Base-by-base conservation (phyloP, 2,888 invertebrate species). In the Dione juno region DNA sequence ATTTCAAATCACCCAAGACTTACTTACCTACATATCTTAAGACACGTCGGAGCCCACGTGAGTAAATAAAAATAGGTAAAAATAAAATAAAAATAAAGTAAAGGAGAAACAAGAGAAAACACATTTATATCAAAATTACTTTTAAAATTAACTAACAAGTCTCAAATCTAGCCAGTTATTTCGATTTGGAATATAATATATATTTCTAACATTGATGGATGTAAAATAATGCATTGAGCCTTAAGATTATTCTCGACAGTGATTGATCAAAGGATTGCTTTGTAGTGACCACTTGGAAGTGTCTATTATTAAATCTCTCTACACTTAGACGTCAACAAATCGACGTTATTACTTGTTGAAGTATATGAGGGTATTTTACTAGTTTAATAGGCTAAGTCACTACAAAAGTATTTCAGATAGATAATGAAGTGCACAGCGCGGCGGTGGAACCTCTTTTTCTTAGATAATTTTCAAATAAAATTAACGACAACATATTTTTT, bases 241-340 rank as follows among this genome's bases (percentile, higher is more conserved):
- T 61, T 61, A 28, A 61, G 28, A 28, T 61, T 61, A 28, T 61
- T 61, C 54, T 19, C 35, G 45, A 61, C 61, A 61, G 28, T 50
- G 50, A 64, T 64, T 50, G 40, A 64, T 64, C 64, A 64, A 64
- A 64, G 48, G 13, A 64, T 35, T 19, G 48, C 50, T 64, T 64
- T 16, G 50, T 13, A 50, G 37, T 37, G 50, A 19, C 37, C 43
- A 10, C 16, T 48, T 13, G 35, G n/a, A 50, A 16, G 48, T 37
- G 37, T 19, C 45, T 50, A 19, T 50, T 64, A 37, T 50, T 19
- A 37, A 48, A 19, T 50, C 40, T 50, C 10, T 64, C 14, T 19
- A 64, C 37, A 13, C 48, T 63, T 13, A 11, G 64, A 50, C 64
- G 8, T 50, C 48, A 37, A 64, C 64, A 50, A 50, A 64, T 50